Base-by-base conservation (phyloP, 2,797 vertebrate species). In the Linurgus olivaceus region DNA sequence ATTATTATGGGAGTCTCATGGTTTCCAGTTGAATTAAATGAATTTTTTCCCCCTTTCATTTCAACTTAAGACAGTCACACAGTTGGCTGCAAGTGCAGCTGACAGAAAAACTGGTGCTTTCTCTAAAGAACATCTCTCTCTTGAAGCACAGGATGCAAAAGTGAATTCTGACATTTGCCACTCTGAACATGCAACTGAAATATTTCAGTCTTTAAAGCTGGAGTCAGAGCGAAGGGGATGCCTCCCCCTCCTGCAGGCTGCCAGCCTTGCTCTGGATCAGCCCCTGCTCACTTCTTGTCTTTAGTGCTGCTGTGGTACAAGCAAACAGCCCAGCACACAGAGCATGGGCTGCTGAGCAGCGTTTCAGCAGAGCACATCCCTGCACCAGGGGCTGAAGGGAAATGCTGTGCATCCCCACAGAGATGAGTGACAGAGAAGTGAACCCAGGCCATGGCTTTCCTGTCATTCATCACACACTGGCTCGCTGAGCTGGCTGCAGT, bases 401-500 rank as follows among this genome's bases (percentile, higher is more conserved):
- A 93, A 35, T 73, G 89, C 92, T 94, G 91, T 55, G 89, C 79
- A 37, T 48, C 35, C 72, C 92, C 88, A 0, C 88, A 57, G 94
- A 33, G 91, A 13, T 88, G 93, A 90, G 31, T 10, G 95, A 70
- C 95, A 79, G 70, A 61, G 82, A 35, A 93, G 87, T 71, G 95
- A 96, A 57, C 54, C 40, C 3, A 94, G 85, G 94, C 94, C 93
- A 61, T 67, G 94, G 82, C 44, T 96, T 82, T 91, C 85, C 96
- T 97, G 94, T 82, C 96, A 61, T 90, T 86, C 96, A 94, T 94
- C 95, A 94, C 85, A 63, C 2, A 0, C 90, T 65, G 88, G 29
- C 92, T 61, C 58, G 85, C 44, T 88, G 91, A 86, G 94, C 87
- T 96, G 91, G 91, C 95, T 96, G 90, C 76, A 94, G 87, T 94